Evolutionary conservation across 2,888 invertebrate species (phyloP).

Genomic region (Hololepta plana): DNA sequence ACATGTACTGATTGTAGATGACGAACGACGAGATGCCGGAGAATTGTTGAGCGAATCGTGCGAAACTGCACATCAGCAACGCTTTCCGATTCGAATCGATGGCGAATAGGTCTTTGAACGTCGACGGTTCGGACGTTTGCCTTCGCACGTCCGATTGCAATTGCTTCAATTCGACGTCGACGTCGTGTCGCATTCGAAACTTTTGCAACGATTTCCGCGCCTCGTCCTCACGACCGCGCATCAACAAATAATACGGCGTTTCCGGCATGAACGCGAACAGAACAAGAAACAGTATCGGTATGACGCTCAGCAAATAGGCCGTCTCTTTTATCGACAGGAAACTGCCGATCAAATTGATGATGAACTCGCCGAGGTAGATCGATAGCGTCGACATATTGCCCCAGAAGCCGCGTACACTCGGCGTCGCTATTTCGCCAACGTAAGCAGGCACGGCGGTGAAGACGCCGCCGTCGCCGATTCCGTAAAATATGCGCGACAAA

Average conservation of each 20-base stretch:
- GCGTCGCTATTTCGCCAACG: conserved; percentile 17
- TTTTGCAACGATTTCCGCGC: conserved; percentile 15
- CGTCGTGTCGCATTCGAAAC: conserved; percentile 15
- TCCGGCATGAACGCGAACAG: conserved; percentile 18
- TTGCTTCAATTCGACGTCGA: conserved; percentile 15
- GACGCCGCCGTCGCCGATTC: conserved; percentile 16
- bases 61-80: conserved; percentile 13
- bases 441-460: conserved; percentile 14
- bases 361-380: conserved; percentile 15
- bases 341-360: conserved; percentile 16
- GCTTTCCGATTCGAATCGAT: conserved; percentile 17
- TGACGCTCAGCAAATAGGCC: conserved; percentile 10
- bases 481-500: conserved; percentile 15
- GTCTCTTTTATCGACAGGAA: conserved; percentile 11
- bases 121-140: conserved; percentile 17
- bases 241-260: conserved; percentile 19
- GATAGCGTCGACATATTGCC: conserved; percentile 15
- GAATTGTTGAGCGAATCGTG: conserved; percentile 18
- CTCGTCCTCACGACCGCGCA: conserved; percentile 13
- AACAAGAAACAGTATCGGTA: conserved; percentile 13
- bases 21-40: conserved; percentile 17
- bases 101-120: conserved; percentile 15
- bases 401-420: conserved; percentile 18
- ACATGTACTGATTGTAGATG: conserved; percentile 18
- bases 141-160: conserved; percentile 16